Evolutionary conservation across 2,888 invertebrate species (phyloP).

Genomic region (Aleiodes alternator): DNA sequence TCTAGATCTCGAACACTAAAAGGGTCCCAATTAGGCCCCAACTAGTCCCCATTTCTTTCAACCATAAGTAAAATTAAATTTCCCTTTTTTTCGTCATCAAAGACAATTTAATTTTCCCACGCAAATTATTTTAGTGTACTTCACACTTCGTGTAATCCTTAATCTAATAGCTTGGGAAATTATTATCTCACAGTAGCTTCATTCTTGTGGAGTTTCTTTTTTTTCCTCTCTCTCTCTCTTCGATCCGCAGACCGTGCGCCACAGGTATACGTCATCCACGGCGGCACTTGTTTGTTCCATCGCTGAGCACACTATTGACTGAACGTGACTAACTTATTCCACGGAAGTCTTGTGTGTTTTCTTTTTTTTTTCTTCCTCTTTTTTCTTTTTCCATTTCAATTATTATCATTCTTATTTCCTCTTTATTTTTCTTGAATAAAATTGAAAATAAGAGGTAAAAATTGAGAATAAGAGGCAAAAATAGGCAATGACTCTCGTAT

Average conservation of each 20-base stretch:
- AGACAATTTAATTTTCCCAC: background rate
- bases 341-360: conserved; percentile 19
- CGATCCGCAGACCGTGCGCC: background rate
- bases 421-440: background rate
- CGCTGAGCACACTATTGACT: conserved; percentile 33
- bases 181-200: conserved; percentile 30
- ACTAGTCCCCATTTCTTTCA: too few relatives aligned
- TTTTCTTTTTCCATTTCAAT: background rate
- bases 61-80: too few relatives aligned
- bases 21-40: too few relatives aligned
- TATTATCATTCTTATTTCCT: background rate
- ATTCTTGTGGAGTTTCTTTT: conserved; percentile 2
- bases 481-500: background rate
- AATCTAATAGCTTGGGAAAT: conserved; percentile 23
- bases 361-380: background rate
- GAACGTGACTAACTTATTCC: conserved; percentile 33
- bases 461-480: background rate
- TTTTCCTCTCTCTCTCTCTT: background rate
- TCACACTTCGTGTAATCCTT: conserved; percentile 14
- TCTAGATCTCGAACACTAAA: too few relatives aligned
- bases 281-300: conserved; percentile 28
- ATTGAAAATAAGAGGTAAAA: background rate
- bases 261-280: conserved; percentile 21
- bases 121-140: conserved; percentile 20
- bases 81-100: too few relatives aligned